phyloP scores from a whole-genome alignment of 1,140 invertebrate genomes.

The Leptoteleia sp. region DNA sequence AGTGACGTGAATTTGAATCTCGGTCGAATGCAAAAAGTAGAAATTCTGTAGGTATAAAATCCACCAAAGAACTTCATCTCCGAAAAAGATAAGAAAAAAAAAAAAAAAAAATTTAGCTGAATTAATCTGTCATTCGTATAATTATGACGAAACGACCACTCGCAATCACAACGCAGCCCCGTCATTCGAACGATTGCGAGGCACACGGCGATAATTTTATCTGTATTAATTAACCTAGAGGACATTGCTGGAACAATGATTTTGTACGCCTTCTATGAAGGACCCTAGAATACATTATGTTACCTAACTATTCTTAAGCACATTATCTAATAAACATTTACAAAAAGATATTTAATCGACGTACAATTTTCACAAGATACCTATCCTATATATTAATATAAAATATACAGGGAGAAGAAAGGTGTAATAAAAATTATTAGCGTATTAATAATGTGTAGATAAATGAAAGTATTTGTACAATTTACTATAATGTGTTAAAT shows the following conservation, averaged over 20 bases:
- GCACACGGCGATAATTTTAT: constrained; percentile 76
- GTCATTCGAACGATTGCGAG: constrained; percentile 65
- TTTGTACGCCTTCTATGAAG: constrained; percentile 80
- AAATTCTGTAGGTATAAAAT: constrained; percentile 54
- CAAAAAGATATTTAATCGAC: constrained; percentile 68
- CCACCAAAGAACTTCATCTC: constrained; percentile 60
- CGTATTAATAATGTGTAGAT: too few species aligned
- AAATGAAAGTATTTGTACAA: too few species aligned
- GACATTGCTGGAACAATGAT: constrained; percentile 80
- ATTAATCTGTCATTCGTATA: constrained; percentile 62
- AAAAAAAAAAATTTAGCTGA: too few species aligned
- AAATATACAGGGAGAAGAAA: too few species aligned
- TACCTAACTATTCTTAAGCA: constrained; percentile 78
- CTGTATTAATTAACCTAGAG: constrained; percentile 77
- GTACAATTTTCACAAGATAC: too few species aligned
- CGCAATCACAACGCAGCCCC: constrained; percentile 39
- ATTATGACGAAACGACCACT: constrained; percentile 54
- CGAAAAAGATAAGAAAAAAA: too few species aligned
- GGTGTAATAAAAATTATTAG: too few species aligned
- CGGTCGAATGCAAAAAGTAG: constrained; percentile 56
- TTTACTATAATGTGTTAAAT: too few species aligned
- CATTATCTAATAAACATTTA: constrained; percentile 80
- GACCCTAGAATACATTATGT: constrained; percentile 79
- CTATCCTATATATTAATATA: too few species aligned
- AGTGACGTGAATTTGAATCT: constrained; percentile 60